Evolutionary conservation across 2,888 invertebrate species (phyloP), one percentile per base, ranked within the genome.

Genomic region (Platycheirus albimanus): DNA sequence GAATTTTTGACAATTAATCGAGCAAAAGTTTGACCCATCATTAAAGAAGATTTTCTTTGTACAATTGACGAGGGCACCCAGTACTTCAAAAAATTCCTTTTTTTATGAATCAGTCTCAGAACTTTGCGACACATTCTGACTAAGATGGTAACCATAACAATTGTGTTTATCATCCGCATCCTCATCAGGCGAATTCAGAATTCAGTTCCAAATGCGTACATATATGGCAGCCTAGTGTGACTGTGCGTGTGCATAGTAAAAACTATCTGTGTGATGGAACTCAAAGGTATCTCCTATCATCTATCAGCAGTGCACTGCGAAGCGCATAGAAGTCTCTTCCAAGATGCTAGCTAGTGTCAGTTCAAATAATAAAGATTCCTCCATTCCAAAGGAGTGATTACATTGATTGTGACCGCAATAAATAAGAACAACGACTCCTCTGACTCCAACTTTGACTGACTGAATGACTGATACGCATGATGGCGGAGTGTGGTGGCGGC

Each of bases 391-490:
- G 69, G 38, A 78, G 72, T 78, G 78, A 83, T 78, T 83, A 77
- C 72, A 74, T 51, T 58, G 78, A 56, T 78, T 72, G 77, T 72
- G 72, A 72, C 83, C 78, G 67, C 83, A 78, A 78, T 83, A 81
- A 77, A 77, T 77, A 83, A 54, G 69, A 63, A 49, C 49, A 64
- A 49, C 75, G 69, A 63, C 54, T 47, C 41, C 45, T 54, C 13
- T 41, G 41, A 8, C 7, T 49, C 24, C 51, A 38, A 45, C 24
- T 41, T 56, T 58, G 56, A 71, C 56, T 63, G 71, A 77, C 66
- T 58, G 49, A 66, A 38, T 54, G 66, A 81, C 66, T 71, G 77
- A 81, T 81, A 81, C 43, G 71, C 78, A 83, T n/a, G n/a, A n/a
- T n/a, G n/a, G n/a, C n/a, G n/a, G n/a, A n/a, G n/a, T n/a, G n/a